Conservation (phyloP, 2,113 vertebrate genomes). For the Nerophis lumbriciformis region DNA sequence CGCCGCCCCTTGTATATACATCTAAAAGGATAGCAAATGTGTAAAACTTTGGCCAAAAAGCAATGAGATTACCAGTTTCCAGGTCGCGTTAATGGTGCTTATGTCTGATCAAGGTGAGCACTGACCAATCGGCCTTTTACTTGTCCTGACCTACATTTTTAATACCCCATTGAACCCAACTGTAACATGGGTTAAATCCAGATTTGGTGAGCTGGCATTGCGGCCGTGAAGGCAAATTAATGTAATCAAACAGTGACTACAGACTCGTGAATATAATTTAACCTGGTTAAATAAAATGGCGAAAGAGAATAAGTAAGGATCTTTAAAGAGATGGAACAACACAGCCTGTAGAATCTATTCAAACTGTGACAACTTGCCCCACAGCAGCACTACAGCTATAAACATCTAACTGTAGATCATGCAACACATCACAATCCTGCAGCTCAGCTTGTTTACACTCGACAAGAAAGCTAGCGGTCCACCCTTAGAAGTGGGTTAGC, state of each 20-base stretch:
- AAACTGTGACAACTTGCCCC: too few species aligned
- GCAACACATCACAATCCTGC: too few species aligned
- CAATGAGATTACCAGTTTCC: neutral
- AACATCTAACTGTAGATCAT: too few species aligned
- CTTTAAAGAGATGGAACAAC: neutral
- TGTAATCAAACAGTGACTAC: neutral
- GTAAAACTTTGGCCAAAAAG: neutral
- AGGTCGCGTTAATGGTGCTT: conserved; percentile 8
- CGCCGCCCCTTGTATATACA: neutral
- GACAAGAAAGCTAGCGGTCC: too few species aligned
- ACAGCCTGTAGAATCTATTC: too few species aligned
- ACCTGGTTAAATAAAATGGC: neutral
- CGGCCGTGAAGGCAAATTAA: neutral
- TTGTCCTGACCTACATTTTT: conserved; percentile 54
- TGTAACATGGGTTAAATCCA: conserved; percentile 1
- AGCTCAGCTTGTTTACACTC: too few species aligned
- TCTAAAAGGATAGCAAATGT: neutral
- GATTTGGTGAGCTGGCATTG: conserved; percentile 2
- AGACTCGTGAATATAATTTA: neutral
- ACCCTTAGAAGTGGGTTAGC: too few species aligned
- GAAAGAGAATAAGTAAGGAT: neutral
- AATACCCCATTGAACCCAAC: conserved; percentile 4
- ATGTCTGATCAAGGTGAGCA: conserved; percentile 10
- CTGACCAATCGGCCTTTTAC: conserved; percentile 31
- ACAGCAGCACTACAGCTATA: too few species aligned